Evolutionary conservation across 2,888 invertebrate genomes (phyloP).

Genomic region (Camptogramma bilineatum): DNA sequence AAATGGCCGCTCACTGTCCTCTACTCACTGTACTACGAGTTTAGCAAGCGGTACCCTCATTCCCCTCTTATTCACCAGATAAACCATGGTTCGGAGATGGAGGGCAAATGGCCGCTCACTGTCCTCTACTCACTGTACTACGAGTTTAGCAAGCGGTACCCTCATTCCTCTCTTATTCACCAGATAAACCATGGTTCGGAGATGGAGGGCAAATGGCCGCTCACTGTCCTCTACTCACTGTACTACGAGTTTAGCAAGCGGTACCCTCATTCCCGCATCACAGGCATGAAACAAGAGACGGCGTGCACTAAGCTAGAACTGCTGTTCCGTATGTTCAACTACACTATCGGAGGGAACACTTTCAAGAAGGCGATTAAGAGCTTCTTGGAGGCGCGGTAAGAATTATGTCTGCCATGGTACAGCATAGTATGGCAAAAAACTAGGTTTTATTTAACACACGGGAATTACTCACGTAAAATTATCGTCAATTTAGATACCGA

Average conservation of each 20-base stretch:
- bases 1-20: constrained; percentile 93
- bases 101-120: constrained; percentile 93
- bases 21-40: constrained; percentile 92
- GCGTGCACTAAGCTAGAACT: constrained; percentile 91
- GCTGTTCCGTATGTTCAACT: constrained; percentile 95
- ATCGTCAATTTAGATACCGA: too few relatives aligned
- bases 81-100: constrained; percentile 89
- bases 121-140: constrained; percentile 91
- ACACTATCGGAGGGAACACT: constrained; percentile 90
- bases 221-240: constrained; percentile 90
- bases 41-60: constrained; percentile 89
- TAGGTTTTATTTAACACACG: too few relatives aligned
- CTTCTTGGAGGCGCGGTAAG: constrained; percentile 87
- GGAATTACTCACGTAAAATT: too few relatives aligned
- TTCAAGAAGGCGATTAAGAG: constrained; percentile 90
- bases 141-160: constrained; percentile 91
- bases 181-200: constrained; percentile 90
- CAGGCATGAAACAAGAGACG: constrained; percentile 90
- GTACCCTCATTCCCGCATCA: constrained; percentile 91
- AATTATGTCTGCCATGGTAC: neutral
- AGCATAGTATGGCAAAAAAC: too few relatives aligned
- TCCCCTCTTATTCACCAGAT: constrained; percentile 74
- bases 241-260: constrained; percentile 93
- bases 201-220: constrained; percentile 92
- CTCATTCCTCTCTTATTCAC: constrained; percentile 50